Evolutionary conservation across 2,113 vertebrate species (phyloP).

Genomic region (Charina bottae): DNA sequence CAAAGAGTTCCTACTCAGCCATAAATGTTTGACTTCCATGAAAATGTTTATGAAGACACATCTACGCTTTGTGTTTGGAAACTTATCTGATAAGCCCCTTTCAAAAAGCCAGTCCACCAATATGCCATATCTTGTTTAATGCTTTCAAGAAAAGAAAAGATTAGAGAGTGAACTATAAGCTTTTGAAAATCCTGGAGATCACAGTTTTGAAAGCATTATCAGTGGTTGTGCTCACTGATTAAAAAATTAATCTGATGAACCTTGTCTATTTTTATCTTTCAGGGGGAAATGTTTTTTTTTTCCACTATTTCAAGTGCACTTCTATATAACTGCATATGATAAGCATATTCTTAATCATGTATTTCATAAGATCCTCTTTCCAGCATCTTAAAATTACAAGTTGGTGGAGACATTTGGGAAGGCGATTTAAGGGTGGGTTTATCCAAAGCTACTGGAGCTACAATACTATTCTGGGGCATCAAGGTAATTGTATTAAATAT

Average conservation of each 20-base stretch:
- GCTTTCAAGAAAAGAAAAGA: neutral
- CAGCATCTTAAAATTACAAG: neutral
- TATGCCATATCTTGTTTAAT: neutral
- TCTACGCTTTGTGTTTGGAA: neutral
- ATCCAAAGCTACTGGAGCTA: neutral
- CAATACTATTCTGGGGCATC: neutral
- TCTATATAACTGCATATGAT: neutral
- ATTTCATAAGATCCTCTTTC: neutral
- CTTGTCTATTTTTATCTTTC: neutral
- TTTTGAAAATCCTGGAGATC: neutral
- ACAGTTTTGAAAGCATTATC: neutral
- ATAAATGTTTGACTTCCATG: neutral
- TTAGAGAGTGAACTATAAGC: neutral
- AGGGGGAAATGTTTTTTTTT: neutral
- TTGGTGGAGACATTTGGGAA: neutral
- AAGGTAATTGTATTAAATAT: neutral
- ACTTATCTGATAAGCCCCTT: neutral
- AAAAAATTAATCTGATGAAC: neutral
- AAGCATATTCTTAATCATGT: neutral
- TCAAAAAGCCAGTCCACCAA: neutral
- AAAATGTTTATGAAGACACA: neutral
- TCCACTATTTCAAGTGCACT: neutral
- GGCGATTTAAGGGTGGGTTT: neutral
- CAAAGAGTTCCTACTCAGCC: constrained; percentile 40
- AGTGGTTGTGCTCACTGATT: neutral